Percentiles rank a stretch among this genome's conserved stretches.
Evolutionary conservation across 2,888 invertebrate species (phyloP).

Genomic region (Papilio demoleus): DNA sequence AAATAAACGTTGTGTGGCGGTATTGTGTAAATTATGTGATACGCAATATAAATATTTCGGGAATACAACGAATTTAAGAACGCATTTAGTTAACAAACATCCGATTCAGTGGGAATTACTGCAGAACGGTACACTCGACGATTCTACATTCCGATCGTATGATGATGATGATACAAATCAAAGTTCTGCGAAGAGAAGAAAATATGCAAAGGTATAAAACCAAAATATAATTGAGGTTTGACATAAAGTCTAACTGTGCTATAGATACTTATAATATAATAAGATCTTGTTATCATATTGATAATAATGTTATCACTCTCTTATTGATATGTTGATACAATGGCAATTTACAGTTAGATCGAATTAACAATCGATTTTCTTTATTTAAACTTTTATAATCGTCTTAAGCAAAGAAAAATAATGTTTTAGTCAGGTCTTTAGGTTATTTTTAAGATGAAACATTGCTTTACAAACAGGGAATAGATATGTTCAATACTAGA

Average conservation of each 20-base stretch:
- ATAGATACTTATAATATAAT: too few relatives aligned
- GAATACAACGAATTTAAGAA: constrained; percentile 75
- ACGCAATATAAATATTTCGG: constrained; percentile 77
- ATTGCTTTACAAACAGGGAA: neutral
- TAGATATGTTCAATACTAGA: too few relatives aligned
- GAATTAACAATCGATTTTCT: constrained; percentile 1
- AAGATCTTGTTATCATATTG: constrained; percentile 49
- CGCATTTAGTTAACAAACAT: constrained; percentile 74
- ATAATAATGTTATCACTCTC: constrained; percentile 41
- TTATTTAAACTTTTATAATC: neutral
- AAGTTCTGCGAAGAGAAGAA: constrained; percentile 58
- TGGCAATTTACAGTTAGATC: constrained; percentile 36
- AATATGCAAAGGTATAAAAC: constrained; percentile 58
- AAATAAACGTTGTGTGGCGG: constrained; percentile 67
- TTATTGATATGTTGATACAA: constrained; percentile 43
- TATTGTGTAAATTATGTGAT: constrained; percentile 78
- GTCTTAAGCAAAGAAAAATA: neutral
- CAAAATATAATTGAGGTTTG: constrained; percentile 72
- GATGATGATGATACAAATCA: constrained; percentile 61
- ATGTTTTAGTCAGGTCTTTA: neutral
- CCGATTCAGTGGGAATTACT: constrained; percentile 77
- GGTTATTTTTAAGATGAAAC: neutral
- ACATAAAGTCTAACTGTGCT: constrained; percentile 48
- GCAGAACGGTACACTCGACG: constrained; percentile 67
- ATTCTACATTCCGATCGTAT: constrained; percentile 53